phyloP scores from a whole-genome alignment of 2,797 vertebrate genomes.

The Sorex maritimensis region DNA sequence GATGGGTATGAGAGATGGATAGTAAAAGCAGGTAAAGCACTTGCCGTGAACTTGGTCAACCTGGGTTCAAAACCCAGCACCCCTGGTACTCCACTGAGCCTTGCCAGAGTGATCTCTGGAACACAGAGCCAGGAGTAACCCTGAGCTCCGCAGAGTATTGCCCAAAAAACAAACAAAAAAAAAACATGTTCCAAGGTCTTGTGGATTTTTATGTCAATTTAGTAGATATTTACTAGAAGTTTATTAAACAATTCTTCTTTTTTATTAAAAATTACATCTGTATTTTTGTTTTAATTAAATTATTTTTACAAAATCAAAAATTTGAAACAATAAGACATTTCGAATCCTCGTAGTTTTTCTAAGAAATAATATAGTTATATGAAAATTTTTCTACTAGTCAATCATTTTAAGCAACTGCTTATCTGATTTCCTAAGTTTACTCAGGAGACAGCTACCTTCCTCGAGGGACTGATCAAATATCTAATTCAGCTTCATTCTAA shows the following conservation, averaged over 20 bases:
- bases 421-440: conserved; percentile 61
- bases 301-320: too few species aligned
- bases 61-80: too few species aligned
- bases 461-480: too few species aligned
- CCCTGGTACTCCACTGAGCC: too few species aligned
- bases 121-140: too few species aligned
- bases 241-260: conserved; percentile 19
- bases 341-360: conserved; percentile 37
- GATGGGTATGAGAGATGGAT: too few species aligned
- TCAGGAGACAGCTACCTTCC: neutral
- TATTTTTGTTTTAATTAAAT: neutral
- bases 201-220: conserved; percentile 61
- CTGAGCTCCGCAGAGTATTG: too few species aligned
- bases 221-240: conserved; percentile 37
- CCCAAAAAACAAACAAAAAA: too few species aligned
- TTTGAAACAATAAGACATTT: conserved; percentile 5
- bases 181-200: neutral
- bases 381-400: conserved; percentile 24
- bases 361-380: conserved; percentile 57
- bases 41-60: too few species aligned
- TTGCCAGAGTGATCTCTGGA: too few species aligned
- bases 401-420: conserved; percentile 51
- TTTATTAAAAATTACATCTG: conserved; percentile 61
- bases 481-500: too few species aligned
- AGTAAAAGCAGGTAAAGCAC: too few species aligned